Percentiles rank a stretch among this genome's conserved stretches.
Evolutionary conservation across 2,113 vertebrate species (phyloP).

Genomic region (Ibidorhyncha struthersii): DNA sequence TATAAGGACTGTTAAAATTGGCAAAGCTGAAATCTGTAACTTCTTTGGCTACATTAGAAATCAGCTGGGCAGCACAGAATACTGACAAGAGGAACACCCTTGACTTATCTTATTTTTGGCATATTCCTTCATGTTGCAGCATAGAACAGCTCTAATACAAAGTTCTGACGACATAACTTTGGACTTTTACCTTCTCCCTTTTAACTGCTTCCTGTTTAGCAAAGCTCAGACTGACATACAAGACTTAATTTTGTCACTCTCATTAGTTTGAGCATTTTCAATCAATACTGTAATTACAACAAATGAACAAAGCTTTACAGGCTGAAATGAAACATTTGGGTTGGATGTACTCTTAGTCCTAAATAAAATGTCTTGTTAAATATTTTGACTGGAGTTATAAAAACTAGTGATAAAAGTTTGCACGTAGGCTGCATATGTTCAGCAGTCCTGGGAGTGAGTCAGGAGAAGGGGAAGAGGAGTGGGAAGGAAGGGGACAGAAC

Average conservation of each 20-base stretch:
- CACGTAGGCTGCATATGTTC: not conserved
- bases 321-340: not conserved
- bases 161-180: not conserved
- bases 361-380: not conserved
- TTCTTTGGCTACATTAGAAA: not conserved
- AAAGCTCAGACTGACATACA: not conserved
- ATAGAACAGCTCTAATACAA: not conserved
- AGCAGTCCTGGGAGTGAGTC: not conserved
- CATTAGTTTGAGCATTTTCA: not conserved
- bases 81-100: not conserved
- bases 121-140: not conserved
- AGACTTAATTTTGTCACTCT: not conserved
- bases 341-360: not conserved
- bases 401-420: not conserved
- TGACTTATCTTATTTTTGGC: not conserved
- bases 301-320: not conserved
- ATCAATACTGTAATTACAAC: not conserved
- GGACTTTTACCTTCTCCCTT: not conserved
- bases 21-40: not conserved
- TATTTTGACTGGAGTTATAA: slow-evolving; percentile 19
- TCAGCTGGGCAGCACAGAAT: not conserved
- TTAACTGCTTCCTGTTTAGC: not conserved
- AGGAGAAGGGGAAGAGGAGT: not conserved
- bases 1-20: not conserved
- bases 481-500: not conserved